Evolutionary conservation across 1,140 invertebrate species (phyloP), one percentile per base, ranked within the genome.

Genomic region (Trinorchestia longiramus): DNA sequence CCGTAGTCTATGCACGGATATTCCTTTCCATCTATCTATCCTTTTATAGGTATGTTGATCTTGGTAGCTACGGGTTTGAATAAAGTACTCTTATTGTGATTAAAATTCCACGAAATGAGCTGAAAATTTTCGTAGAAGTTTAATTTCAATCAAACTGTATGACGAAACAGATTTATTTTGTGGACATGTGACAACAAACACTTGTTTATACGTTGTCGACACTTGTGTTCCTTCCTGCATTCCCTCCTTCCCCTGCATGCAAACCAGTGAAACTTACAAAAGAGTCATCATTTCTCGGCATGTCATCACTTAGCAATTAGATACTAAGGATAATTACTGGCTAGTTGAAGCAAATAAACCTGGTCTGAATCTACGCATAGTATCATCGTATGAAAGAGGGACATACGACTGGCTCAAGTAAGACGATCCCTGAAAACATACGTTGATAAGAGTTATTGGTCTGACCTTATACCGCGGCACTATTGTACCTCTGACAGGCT

Each of bases 401-500:
- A 77, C 62, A 77, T 36, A 77, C 62, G 62, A 77, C 62, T 11
- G 28, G 8, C 62, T 36, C 62, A 23, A 77, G 62, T 77, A 77
- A 77, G 62, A 77, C 62, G 62, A 77, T 77, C 62, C 62, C 62
- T 28, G 62, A 77, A 36, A 90, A 11, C 88, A 90, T 90, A 90
- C 41, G 41, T 43, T 28, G 88, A 90, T 90, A 41, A 42, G 88
- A 90, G 88, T 90, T 90, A 90, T 90, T 90, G 88, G 88, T 15
- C 15, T 90, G n/a, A 90, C 41, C 88, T 90, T 90, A 90, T 42
- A 42, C 88, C 41, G 88, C 88, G 41, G 88, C 36, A 11, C 88
- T 45, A 45, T 94, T 94, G 92, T 94, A 36, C 19, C 44, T n/a
- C 92, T 94, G 92, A 94, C 92, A 94, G 43, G 40, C 92, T 47